Base-by-base conservation (phyloP, 2,888 invertebrate genomes). In the Amphipoea oculea region DNA sequence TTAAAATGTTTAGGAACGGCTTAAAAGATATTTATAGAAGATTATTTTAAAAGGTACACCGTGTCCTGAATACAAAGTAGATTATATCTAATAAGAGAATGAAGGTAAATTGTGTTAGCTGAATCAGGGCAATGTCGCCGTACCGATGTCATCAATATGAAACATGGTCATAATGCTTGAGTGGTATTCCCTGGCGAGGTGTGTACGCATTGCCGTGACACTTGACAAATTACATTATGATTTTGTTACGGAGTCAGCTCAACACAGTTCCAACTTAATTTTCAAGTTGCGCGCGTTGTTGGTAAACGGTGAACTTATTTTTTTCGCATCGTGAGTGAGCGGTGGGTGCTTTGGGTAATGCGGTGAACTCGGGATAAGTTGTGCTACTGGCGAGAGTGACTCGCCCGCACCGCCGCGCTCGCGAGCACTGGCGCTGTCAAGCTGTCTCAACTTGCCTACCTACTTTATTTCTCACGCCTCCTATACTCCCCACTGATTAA, bases 161-260 rank as follows among this genome's bases (percentile, higher is more conserved):
- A 57, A 82, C 81, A 87, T 81, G 78, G 78, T 76, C 78, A 63
- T 84, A 81, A 82, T 85, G 81, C 78, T 72, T 63, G 74, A 70
- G 82, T 70, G 63, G 77, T 83, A 86, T 89, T 88, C 88, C 85
- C 86, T 63, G 45, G 78, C 76, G 85, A 84, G 81, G 79, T 82
- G 83, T 81, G 82, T 81, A 76, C 86, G 77, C 75, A 75, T 81
- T 89, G 86, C 86, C 86, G 83, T 91, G 93, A 93, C 93, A 92
- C 89, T 92, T 95, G 95, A 95, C 92, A 95, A 95, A 95, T 96
- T 93, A 93, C 93, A 90, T 94, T 94, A 94, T 94, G 92, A 95
- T 95, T 94, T 94, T 93, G 93, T 94, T 94, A 90, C 90, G 87
- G 86, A 88, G 89, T 90, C 90, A 88, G 89, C 87, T 89, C 89